Evolutionary conservation across 2,113 vertebrate species (phyloP).

Genomic region (Heterotis niloticus): DNA sequence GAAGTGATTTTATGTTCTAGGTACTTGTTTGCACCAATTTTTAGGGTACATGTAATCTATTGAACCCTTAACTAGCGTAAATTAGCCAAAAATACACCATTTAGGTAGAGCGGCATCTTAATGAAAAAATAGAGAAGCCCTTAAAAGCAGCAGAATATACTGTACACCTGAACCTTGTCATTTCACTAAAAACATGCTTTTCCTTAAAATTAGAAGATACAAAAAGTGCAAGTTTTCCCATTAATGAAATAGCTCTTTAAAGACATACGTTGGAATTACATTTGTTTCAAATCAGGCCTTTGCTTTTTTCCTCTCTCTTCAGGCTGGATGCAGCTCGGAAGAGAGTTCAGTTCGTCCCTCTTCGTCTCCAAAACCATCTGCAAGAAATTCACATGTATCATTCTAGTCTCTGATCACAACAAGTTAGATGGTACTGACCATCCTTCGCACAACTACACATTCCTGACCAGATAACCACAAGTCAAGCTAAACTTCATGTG

Average conservation of each 20-base stretch:
- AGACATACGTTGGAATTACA: conserved; percentile 20
- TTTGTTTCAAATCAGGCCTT: conserved; percentile 57
- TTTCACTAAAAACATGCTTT: conserved; percentile 27
- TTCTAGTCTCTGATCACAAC: neutral
- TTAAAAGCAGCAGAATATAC: conserved; percentile 32
- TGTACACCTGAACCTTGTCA: conserved; percentile 42
- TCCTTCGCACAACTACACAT: neutral
- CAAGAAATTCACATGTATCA: conserved; percentile 38
- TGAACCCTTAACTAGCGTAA: neutral
- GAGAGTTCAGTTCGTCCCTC: conserved; percentile 57
- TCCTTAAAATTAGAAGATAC: conserved; percentile 46
- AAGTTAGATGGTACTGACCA: neutral
- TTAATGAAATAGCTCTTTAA: conserved; percentile 24
- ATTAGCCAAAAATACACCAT: no score
- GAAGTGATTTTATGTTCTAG: neutral
- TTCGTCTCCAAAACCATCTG: conserved; percentile 65
- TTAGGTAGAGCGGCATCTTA: neutral
- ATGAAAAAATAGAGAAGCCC: neutral
- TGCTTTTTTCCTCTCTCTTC: conserved; percentile 67
- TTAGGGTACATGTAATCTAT: conserved; percentile 21
- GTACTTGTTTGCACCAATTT: neutral
- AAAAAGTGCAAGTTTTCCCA: conserved; percentile 33
- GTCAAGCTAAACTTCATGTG: neutral
- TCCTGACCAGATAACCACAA: neutral
- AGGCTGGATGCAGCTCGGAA: conserved; percentile 60